Evolutionary conservation across 2,888 invertebrate species (phyloP), one percentile per base, ranked within the genome.

Genomic region (Troides oblongomaculatus): DNA sequence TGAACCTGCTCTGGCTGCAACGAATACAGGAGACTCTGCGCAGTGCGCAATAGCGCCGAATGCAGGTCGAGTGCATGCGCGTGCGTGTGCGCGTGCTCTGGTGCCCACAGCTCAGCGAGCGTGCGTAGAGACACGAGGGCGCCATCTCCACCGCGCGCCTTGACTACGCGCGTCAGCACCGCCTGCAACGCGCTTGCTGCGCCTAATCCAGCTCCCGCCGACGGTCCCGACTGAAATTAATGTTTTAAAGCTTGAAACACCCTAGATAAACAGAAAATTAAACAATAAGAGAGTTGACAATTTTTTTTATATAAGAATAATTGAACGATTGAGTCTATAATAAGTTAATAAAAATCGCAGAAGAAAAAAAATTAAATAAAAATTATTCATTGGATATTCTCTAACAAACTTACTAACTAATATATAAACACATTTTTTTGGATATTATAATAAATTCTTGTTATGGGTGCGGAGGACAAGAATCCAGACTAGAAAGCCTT

Each of bases 31-130:
- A 97, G 86, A 76, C 95, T 94, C 80, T 95, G 94, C 25, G 96
- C 94, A 76, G 79, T 75, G 81, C 94, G 94, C 69, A 97, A 85
- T 70, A 97, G 86, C 56, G 95, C 76, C 60, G 82, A 86, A 77
- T 80, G 84, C 75, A 80, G 74, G 72, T 80, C 81, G 69, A 76
- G 78, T 23, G 81, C 80, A 46, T 72, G 76, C 58, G 74, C 71
- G 53, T 71, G 94, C 84, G 95, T 74, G 59, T 74, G 73, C 81
- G 95, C 68, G 61, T 71, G 93, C 43, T 46, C 62, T 50, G 64
- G 64, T 68, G 96, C 81, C 78, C 96, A 93, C 61, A 95, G 91
- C 70, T 96, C 86, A 76, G 97, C 94, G 95, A 84, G 96, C 96
- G 76, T 96, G 94, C 72, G 95, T 95, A 79, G 79, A 83, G 89